Evolutionary conservation across 2,888 invertebrate genomes (phyloP).

Genomic region (Xanthia icteritia): DNA sequence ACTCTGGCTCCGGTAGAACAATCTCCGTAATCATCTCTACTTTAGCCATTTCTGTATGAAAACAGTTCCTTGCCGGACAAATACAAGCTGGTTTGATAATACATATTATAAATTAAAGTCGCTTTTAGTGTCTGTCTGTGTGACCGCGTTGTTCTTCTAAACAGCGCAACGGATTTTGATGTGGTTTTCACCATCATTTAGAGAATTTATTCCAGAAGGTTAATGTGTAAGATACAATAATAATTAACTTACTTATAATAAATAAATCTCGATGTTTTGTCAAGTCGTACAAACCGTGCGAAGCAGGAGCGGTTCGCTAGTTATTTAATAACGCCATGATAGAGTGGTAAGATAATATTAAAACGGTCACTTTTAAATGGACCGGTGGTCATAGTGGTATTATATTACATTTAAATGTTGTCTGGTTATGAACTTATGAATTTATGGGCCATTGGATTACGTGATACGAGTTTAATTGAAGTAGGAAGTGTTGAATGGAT

Average conservation of each 20-base stretch:
- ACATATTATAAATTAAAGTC: too few relatives aligned
- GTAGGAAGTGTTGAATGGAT: constrained; percentile 42
- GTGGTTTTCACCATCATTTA: neutral
- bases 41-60: neutral
- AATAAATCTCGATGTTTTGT: neutral
- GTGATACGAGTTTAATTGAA: constrained; percentile 32
- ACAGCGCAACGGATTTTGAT: neutral
- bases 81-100: neutral
- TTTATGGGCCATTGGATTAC: constrained; percentile 19
- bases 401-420: constrained; percentile 26
- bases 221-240: too few relatives aligned
- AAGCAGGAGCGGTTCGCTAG: neutral
- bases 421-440: constrained; percentile 13
- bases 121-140: neutral
- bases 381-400: constrained; percentile 13
- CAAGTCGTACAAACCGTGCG: neutral
- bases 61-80: neutral
- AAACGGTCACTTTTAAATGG: neutral
- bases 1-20: too few relatives aligned
- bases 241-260: too few relatives aligned
- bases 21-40: too few relatives aligned
- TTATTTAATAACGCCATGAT: constrained; percentile 17
- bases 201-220: neutral
- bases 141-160: neutral
- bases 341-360: constrained; percentile 6